A percentile compares a stretch with the other conserved stretches of the same genome.
phyloP scores from a whole-genome alignment of 2,113 vertebrate species.

The Pachycephala philippinensis region DNA sequence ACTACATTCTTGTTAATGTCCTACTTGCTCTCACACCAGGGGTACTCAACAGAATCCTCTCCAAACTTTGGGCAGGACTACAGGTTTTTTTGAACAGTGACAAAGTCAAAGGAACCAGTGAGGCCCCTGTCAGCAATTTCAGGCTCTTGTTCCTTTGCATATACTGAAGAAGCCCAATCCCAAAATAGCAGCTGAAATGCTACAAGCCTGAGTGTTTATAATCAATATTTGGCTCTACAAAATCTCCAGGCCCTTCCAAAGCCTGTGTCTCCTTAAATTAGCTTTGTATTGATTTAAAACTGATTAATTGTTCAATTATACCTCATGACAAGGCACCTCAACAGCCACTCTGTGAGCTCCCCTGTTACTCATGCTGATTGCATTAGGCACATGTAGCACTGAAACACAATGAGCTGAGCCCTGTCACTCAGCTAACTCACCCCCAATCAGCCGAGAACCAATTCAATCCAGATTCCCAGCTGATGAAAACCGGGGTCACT shows the following conservation, averaged over 20 bases:
- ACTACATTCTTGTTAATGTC: background rate
- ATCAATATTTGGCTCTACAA: background rate
- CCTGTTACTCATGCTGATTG: background rate
- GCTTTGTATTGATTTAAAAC: background rate
- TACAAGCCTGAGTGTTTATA: background rate
- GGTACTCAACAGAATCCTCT: background rate
- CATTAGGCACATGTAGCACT: background rate
- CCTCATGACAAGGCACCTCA: background rate
- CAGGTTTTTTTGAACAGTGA: background rate
- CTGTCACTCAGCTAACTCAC: background rate
- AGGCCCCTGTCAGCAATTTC: background rate
- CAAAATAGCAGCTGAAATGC: background rate
- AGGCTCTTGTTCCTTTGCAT: background rate
- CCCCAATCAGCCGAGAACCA: background rate
- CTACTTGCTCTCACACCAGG: background rate
- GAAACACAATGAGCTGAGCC: background rate
- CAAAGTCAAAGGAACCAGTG: background rate
- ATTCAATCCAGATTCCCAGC: conserved; percentile 15
- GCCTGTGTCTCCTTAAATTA: background rate
- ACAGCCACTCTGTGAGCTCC: background rate
- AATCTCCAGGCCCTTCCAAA: background rate
- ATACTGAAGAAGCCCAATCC: background rate
- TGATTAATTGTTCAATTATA: conserved; percentile 17
- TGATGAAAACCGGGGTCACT: conserved; percentile 26
- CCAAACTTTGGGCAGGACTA: background rate